Base-by-base conservation (phyloP, 2,113 vertebrate genomes). In the Trinectes maculatus region DNA sequence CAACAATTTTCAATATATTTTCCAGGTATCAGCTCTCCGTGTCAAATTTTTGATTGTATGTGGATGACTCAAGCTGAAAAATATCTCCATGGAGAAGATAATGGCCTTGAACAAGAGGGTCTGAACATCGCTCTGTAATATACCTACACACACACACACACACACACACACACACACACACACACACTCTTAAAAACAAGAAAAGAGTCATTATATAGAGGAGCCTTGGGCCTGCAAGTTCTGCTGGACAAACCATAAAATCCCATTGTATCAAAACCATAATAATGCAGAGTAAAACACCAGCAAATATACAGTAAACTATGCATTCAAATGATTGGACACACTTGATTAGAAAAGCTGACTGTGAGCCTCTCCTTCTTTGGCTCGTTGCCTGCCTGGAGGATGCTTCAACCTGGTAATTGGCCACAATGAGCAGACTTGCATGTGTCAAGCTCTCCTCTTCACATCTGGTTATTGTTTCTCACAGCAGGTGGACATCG, bases 391-490 rank as follows among this genome's bases (percentile, higher is more conserved):
- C 48, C 66, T 77, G 53, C 60, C 67, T 70, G 68, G 71, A 48
- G 59, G 51, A 81, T 84, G 71, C 62, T 80, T 84, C 82, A 82
- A 83, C 84, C 80, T 56, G 68, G 71, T 89, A 90, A 87, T 87
- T 89, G 81, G 82, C 77, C 74, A 69, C 80, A 80, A 77, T 79
- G 71, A 85, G 66, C 85, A 85, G 77, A 82, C 81, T 83, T 83
- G 76, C 71, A 82, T 65, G 65, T 79, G 83, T 87, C 81, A 85
- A 73, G 71, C 70, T 83, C 66, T 65, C 76, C 39, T 76, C 63
- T 71, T 74, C 76, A 86, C 86, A 87, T 86, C 87, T 87, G 84
- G 47, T 84, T 79, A 85, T 83, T 83, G 84, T 82, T 78, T 80
- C 48, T 86, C 79, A 74, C 83, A 88, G 81, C 79, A 73, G 79